Base-by-base conservation (phyloP, 2,797 vertebrate genomes). In the Anolis apletophallus region DNA sequence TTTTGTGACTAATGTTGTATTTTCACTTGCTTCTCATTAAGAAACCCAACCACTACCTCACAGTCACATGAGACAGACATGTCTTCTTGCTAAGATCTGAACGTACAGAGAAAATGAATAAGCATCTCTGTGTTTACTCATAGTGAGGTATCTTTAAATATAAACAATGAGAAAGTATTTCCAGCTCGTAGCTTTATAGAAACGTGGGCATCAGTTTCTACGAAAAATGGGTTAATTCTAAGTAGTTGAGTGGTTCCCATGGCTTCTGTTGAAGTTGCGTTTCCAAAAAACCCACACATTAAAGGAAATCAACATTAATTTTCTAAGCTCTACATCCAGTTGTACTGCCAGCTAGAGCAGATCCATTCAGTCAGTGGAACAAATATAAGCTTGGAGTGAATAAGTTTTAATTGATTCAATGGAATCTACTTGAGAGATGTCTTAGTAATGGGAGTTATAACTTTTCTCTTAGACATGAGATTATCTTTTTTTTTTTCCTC, bases 1-100 rank as follows among this genome's bases (percentile, higher is more conserved):
- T n/a, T 89, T 91, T 86, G 14, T 95, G 95, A 95, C 91, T 95
- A 95, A 95, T 91, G 79, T 88, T 86, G 85, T 93, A 89, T 95
- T 95, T 94, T 95, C 91, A 86, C 94, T 94, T 90, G 36, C 89
- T 80, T 2, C 92, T 91, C 81, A 68, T 79, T 83, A 1, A 89
- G 91, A 88, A 92, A 94, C 93, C 88, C 77, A 91, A 91, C 85
- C 88, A 94, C 90, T 91, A 85, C 90, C 92, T 95, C 93, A 93
- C 88, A 90, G 90, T 95, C 95, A 95, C 92, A 94, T 93, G 94
- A 95, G 91, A 85, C 86, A 90, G 91, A 14, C 92, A 69, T 92
- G 91, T 93, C 87, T 91, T 93, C 92, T 89, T 90, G 90, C 90
- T 93, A 95, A 93, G 77, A 94, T 59, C 89, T 90, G 89, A 92